phyloP scores from a whole-genome alignment of 2,888 invertebrate species.

The Drosophila infuscata region DNA sequence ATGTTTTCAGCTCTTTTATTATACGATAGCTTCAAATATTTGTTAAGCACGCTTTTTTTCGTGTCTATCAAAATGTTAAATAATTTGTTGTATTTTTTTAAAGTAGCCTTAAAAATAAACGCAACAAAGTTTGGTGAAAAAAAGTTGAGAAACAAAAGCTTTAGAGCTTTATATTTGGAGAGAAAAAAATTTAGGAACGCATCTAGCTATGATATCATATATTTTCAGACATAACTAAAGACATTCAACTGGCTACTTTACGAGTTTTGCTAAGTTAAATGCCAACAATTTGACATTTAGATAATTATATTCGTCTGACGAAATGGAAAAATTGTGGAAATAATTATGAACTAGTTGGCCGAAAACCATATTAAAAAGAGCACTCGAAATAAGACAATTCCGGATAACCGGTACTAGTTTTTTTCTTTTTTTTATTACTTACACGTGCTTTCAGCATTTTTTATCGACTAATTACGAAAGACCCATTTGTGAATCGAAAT shows the following conservation, averaged over 20 bases:
- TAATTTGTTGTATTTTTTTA: conserved; percentile 26
- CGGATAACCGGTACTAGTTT: conserved; percentile 31
- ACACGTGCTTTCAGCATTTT: conserved; percentile 60
- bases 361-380: not conserved
- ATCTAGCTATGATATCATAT: not conserved
- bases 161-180: not conserved
- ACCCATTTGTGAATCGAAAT: conserved; percentile 62
- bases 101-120: conserved; percentile 16
- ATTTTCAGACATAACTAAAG: not conserved
- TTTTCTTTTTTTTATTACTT: conserved; percentile 44
- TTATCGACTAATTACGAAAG: conserved; percentile 14
- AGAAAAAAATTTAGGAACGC: not conserved
- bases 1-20: conserved; percentile 20
- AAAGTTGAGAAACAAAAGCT: conserved; percentile 1
- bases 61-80: conserved; percentile 21
- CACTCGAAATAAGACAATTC: conserved; percentile 21
- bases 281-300: not conserved
- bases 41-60: conserved; percentile 5
- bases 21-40: conserved; percentile 18
- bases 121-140: not conserved
- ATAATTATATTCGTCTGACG: not conserved
- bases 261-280: conserved; percentile 7
- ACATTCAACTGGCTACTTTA: conserved; percentile 4
- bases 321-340: conserved; percentile 1
- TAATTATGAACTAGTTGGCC: not conserved